Percentiles rank a stretch among this genome's conserved stretches.
These are phyloP conservation scores for Latrodectus geometricus DNA, from an alignment of 1,140 invertebrate genomes.

Conservation along the genomic window DNA sequence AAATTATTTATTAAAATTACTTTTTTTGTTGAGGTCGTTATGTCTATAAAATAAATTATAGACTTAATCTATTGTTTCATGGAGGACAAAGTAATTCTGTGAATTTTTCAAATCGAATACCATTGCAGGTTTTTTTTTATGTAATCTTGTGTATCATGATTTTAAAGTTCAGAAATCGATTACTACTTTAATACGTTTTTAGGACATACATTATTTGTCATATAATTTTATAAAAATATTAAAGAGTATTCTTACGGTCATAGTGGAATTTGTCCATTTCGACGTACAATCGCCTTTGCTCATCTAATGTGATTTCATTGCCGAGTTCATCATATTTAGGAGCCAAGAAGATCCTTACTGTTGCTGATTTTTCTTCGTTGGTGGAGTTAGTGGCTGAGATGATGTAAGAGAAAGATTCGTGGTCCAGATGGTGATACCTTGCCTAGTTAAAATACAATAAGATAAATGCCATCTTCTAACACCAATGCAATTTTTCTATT, in stretches of 20 bases:
- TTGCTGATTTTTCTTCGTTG: slow-evolving; percentile 65
- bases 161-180: neutral
- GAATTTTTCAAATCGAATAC: too few species aligned
- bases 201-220: neutral
- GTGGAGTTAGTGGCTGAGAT: slow-evolving; percentile 72
- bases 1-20: too few species aligned
- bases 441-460: slow-evolving; percentile 31
- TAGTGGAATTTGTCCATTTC: slow-evolving; percentile 59
- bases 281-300: slow-evolving; percentile 64
- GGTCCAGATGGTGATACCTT: slow-evolving; percentile 64
- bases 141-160: neutral
- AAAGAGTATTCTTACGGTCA: slow-evolving; percentile 43
- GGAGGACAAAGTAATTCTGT: too few species aligned
- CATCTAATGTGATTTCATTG: slow-evolving; percentile 34
- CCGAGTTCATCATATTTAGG: slow-evolving; percentile 57
- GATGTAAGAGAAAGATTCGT: slow-evolving; percentile 59
- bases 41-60: too few species aligned
- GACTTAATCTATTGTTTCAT: too few species aligned
- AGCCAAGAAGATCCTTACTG: slow-evolving; percentile 54
- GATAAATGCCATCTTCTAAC: neutral
- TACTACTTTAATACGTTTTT: too few species aligned
- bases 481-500: neutral
- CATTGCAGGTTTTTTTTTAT: too few species aligned
- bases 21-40: too few species aligned
- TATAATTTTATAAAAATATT: neutral